These are phyloP conservation scores for Sus cebifrons DNA, from an alignment of 2,797 vertebrate genomes.

Conservation along the genomic window DNA sequence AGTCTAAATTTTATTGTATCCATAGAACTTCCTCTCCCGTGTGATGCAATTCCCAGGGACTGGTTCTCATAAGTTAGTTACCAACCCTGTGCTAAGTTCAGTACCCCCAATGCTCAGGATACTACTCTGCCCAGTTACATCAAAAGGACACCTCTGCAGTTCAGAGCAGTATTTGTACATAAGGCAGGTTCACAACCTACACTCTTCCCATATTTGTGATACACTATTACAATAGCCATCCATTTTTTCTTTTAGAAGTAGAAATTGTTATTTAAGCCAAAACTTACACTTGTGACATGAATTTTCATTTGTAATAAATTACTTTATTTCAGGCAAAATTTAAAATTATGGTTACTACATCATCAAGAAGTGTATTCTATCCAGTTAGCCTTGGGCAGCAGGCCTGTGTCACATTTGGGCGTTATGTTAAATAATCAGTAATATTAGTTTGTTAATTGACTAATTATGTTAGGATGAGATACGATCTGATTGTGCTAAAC, in stretches of 20 bases:
- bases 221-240: background rate
- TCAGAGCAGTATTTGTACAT: too few species aligned
- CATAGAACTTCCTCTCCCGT: background rate
- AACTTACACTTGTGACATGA: fast-evolving
- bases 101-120: background rate
- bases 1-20: background rate
- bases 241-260: slow-evolving; percentile 3
- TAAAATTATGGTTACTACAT: background rate
- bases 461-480: background rate
- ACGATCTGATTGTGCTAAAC: background rate
- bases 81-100: background rate
- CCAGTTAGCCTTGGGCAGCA: background rate
- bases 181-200: background rate
- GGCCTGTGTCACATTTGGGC: background rate
- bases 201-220: background rate
- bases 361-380: background rate
- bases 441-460: background rate
- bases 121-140: background rate
- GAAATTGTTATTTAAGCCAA: background rate
- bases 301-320: slow-evolving; percentile 48
- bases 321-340: background rate
- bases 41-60: background rate
- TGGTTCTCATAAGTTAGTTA: background rate
- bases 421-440: background rate
- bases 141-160: background rate